Evolutionary conservation across 2,888 invertebrate species (phyloP), one percentile per base, ranked within the genome.

Genomic region (Dicycla oo): DNA sequence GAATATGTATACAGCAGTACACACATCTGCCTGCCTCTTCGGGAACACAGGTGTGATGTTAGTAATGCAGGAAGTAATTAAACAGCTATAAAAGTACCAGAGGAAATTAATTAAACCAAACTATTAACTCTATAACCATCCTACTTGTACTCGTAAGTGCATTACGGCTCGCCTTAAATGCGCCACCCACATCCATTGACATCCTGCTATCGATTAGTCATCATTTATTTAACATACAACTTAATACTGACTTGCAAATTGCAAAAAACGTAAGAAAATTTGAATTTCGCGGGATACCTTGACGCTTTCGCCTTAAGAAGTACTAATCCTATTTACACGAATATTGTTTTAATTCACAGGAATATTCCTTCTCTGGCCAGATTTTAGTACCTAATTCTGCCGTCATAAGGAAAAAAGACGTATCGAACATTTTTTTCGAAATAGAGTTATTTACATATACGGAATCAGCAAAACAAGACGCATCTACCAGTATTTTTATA

Each of bases 151-250:
- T 49, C 15, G 20, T 49, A 64, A 78, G 43, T 78, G 65, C 78
- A 71, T 72, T 51, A 30, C 40, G 51, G 45, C 60, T 13, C 78
- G 40, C 60, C 78, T 72, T 47, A 51, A 78, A 51, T 54, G 72
- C 43, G 23, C 43, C 45, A 26, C 65, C 78, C 72, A 72, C 65
- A 23, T 23, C 51, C 57, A 69, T 58, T 76, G 51, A 62, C 13
- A 58, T 72, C 65, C 72, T 65, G 45, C 13, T 51, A 78, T 65
- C 54, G 60, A 76, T 76, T 71, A 30, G n/a, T n/a, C n/a, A n/a
- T n/a, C n/a, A n/a, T n/a, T n/a, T n/a, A n/a, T n/a, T n/a, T n/a
- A n/a, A n/a, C n/a, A n/a, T n/a, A n/a, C n/a, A n/a, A n/a, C n/a
- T n/a, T n/a, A n/a, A n/a, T n/a, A n/a, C n/a, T n/a, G n/a, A n/a